These are phyloP conservation scores for Brachirus orientalis DNA, from an alignment of 2,113 vertebrate genomes.

Conservation along the genomic window DNA sequence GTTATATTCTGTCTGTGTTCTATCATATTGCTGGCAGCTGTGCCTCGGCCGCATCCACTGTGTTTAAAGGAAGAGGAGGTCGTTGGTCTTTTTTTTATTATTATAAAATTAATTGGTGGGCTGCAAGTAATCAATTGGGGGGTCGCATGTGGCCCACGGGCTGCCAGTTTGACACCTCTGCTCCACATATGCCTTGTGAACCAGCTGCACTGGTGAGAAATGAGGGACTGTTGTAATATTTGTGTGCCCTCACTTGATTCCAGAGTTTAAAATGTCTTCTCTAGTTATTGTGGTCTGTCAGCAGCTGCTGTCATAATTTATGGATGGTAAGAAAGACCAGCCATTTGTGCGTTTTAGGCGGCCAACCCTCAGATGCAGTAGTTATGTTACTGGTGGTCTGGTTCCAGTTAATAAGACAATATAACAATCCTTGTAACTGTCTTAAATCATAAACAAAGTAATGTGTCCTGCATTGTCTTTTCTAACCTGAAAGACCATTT, in stretches of 20 bases:
- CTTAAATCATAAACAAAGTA: slow-evolving; percentile 26
- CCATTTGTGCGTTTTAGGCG: neutral
- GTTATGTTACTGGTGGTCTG: slow-evolving; percentile 27
- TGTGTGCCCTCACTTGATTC: slow-evolving; percentile 24
- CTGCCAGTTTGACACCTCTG: too few species aligned
- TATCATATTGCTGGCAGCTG: too few species aligned
- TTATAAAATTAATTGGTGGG: too few species aligned
- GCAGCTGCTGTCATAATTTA: slow-evolving; percentile 8
- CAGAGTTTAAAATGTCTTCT: slow-evolving; percentile 32
- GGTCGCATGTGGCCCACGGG: too few species aligned
- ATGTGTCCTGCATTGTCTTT: slow-evolving; percentile 1
- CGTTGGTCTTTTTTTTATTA: too few species aligned
- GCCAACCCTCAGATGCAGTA: slow-evolving; percentile 5
- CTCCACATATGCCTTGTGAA: slow-evolving; percentile 38
- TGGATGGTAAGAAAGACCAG: slow-evolving; percentile 3
- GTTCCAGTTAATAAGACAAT: slow-evolving; percentile 20
- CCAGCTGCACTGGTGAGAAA: slow-evolving; percentile 47
- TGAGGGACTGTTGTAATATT: neutral
- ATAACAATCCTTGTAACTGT: slow-evolving; percentile 17
- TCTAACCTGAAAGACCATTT: slow-evolving; percentile 29
- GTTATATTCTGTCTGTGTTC: too few species aligned
- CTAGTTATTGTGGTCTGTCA: slow-evolving; percentile 7
- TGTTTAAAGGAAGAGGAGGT: too few species aligned
- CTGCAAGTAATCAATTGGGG: too few species aligned
- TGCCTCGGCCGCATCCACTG: too few species aligned